Base-by-base conservation (phyloP, 1,140 invertebrate genomes). In the Rhopalosiphum padi region DNA sequence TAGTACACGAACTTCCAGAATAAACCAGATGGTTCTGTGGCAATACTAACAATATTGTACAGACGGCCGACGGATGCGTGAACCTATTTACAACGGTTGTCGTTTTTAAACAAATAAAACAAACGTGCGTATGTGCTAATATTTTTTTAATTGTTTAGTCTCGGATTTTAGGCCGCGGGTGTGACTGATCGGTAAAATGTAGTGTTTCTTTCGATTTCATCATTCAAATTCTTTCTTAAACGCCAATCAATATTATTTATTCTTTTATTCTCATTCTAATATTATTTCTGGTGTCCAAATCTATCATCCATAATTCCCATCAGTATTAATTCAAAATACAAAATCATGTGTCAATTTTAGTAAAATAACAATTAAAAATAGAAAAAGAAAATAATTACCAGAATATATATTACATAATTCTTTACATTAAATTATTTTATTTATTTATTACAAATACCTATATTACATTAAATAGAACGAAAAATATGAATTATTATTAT, bases 81-180 rank as follows among this genome's bases (percentile, higher is more conserved):
- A n/a, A n/a, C 60, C n/a, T 77, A 77, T 77, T 77, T n/a, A 77
- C 60, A 77, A 18, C n/a, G 30, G 30, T 18, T n/a, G n/a, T 77
- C 3, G 30, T 77, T n/a, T n/a, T 77, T n/a, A 18, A n/a, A 77
- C n/a, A 15, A n/a, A 77, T 15, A n/a, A 77, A 9, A 25, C 5
- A 77, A 77, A 77, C 30, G 30, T 77, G 15, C 15, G 15, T 30
- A 77, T 77, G 60, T n/a, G 30, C 60, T 77, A 77, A n/a, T 85
- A 85, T 85, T 77, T n/a, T 68, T n/a, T 77, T n/a, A 77, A 77
- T 77, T 77, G 60, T n/a, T 77, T 77, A 18, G 60, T 77, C 60
- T 77, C 30, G 60, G 60, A 77, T 77, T n/a, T 77, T 77, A n/a
- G n/a, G 30, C 60, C 60, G 0, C 60, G 60, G 60, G 60, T 77